Evolutionary conservation across 2,888 invertebrate genomes (phyloP), one percentile per base, ranked within the genome.

Genomic region (Lucinisca nassula): DNA sequence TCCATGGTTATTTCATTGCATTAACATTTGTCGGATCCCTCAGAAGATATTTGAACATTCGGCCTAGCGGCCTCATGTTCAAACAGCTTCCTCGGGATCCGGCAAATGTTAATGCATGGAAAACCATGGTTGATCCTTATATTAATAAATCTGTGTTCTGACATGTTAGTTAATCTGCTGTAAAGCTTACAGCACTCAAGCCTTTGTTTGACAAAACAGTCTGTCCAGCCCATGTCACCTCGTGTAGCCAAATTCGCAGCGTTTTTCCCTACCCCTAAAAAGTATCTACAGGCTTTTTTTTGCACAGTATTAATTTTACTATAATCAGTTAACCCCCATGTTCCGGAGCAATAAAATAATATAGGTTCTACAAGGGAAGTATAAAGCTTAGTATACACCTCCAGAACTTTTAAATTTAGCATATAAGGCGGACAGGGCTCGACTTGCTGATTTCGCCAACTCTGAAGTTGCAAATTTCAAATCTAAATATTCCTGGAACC

Each of bases 371-470:
- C 70, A 1, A 79, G 30, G 2, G 70, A 79, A 4, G 32, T 27
- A 32, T 55, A 79, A 1, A 79, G 49, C 40, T 79, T 79, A 38
- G 49, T 61, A 79, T 37, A 67, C 40, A 24, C 76, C 80, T 0
- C 79, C 79, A 0, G 30, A 1, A 21, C n/a, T 10, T n/a, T 75
- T 51, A 37, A 58, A 79, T 24, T 84, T 84, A 10, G 72, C 27
- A 12, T 51, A 40, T 4, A 76, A n/a, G 24, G 40, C 24, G 24
- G 55, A 67, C 24, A 84, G 40, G 35, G 77, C 77, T 58, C 81
- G 45, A 27, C 76, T 70, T 1, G 84, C 80, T 35, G 77, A 72
- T n/a, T n/a, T n/a, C n/a, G n/a, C n/a, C n/a, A n/a, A n/a, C 77
- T 81, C 37, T 21, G 81, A 58, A 40, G 76, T 30, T 35, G 72